These are phyloP conservation scores for Mycalesis mineus DNA, from an alignment of 2,888 invertebrate species.

Conservation along the genomic window DNA sequence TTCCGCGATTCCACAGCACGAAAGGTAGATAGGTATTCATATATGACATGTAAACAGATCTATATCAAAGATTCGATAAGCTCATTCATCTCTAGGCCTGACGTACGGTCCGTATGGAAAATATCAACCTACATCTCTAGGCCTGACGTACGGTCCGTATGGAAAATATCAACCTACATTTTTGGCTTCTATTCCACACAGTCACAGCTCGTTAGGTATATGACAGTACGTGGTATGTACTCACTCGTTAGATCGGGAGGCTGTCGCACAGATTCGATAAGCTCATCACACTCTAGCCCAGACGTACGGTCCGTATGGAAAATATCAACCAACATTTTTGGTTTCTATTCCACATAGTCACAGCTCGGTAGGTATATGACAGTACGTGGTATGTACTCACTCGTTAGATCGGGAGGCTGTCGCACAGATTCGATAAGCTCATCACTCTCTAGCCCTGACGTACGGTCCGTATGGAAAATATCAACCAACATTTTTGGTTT, in stretches of 20 bases:
- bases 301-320: conserved; percentile 71
- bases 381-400: not conserved
- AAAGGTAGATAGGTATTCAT: no score
- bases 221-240: no score
- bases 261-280: conserved; percentile 54
- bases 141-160: no score
- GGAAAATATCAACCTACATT: no score
- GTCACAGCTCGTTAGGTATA: no score
- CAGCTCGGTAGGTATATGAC: no score
- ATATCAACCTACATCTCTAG: conserved; percentile 44
- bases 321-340: conserved; percentile 52
- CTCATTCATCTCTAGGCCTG: conserved; percentile 65
- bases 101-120: conserved; percentile 71
- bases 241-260: conserved; percentile 22
- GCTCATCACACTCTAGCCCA: conserved; percentile 64
- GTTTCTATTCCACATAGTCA: no score
- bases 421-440: conserved; percentile 52
- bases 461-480: conserved; percentile 72
- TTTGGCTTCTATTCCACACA: no score
- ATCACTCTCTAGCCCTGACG: conserved; percentile 68
- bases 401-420: conserved; percentile 39
- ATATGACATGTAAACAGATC: no score
- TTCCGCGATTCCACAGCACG: no score
- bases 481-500: conserved; percentile 38
- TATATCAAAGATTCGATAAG: conserved; percentile 49